These are phyloP conservation scores for Zaprionus africanus DNA, from an alignment of 1,140 invertebrate genomes.

Conservation along the genomic window DNA sequence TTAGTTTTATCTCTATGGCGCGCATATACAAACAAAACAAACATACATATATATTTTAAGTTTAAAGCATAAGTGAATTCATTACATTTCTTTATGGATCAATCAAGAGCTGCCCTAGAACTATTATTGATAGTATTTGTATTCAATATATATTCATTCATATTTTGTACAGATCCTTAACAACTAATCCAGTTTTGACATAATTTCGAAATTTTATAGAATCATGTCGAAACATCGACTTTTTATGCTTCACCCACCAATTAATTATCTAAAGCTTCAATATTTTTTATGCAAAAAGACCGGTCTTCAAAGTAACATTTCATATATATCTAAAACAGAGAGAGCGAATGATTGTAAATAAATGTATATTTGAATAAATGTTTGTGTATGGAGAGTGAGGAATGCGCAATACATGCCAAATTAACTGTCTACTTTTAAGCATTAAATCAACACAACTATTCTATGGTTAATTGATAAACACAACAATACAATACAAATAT, in stretches of 20 bases:
- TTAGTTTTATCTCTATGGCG: conserved; percentile 64
- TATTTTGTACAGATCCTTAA: conserved; percentile 29
- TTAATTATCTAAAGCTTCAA: conserved; percentile 21
- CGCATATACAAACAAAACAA: conserved; percentile 40
- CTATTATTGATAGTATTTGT: conserved; percentile 42
- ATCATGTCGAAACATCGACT: conserved; percentile 5
- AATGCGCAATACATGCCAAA: conserved; percentile 80
- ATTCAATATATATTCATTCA: conserved; percentile 25
- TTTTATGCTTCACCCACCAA: conserved; percentile 23
- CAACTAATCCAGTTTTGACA: conserved; percentile 41
- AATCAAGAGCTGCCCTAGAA: conserved; percentile 59
- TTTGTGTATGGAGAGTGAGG: conserved; percentile 50
- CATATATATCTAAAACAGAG: conserved; percentile 14
- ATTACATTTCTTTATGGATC: conserved; percentile 32
- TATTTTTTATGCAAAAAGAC: conserved; percentile 27
- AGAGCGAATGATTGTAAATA: conserved; percentile 63
- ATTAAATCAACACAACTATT: conserved; percentile 61
- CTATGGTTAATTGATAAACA: conserved; percentile 55
- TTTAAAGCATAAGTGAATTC: conserved; percentile 44
- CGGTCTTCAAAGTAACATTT: conserved; percentile 53
- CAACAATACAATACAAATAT: conserved; percentile 53
- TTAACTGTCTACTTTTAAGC: conserved; percentile 78
- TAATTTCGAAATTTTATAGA: conserved; percentile 42
- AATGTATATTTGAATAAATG: conserved; percentile 55
- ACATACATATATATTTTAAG: conserved; percentile 37